Conservation (phyloP, 2,888 invertebrate species). For the Acronicta psi region DNA sequence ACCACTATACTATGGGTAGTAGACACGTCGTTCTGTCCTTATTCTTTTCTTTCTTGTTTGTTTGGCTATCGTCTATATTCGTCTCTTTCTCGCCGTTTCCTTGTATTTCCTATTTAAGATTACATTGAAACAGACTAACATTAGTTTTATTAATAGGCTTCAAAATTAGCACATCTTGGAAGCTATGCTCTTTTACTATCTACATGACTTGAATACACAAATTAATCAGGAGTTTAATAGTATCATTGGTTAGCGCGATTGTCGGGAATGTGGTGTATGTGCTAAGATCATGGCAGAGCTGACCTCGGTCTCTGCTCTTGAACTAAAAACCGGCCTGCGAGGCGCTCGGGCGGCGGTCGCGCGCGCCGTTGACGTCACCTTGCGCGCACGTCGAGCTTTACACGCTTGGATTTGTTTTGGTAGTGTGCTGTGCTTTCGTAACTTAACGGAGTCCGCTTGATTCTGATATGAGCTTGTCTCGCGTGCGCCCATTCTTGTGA, state of each 20-base stretch:
- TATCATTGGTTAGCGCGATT: constrained; percentile 25
- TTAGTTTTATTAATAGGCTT: too few relatives aligned
- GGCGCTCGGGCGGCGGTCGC: constrained; percentile 49
- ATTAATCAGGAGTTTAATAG: constrained; percentile 13
- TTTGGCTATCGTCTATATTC: not conserved
- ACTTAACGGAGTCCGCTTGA: constrained; percentile 20
- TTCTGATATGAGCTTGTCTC: not conserved
- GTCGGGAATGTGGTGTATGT: constrained; percentile 49
- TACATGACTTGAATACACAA: not conserved
- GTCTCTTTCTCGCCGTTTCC: not conserved
- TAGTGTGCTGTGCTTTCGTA: constrained; percentile 38
- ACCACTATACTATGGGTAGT: not conserved
- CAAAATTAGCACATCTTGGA: not conserved
- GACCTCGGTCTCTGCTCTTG: constrained; percentile 79
- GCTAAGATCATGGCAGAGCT: constrained; percentile 54
- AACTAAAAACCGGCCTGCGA: constrained; percentile 77
- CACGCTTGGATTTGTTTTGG: constrained; percentile 40
- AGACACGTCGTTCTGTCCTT: not conserved
- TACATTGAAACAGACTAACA: not conserved
- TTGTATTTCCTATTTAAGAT: not conserved
- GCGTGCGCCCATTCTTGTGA: not conserved
- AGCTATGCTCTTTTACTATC: constrained; percentile 1
- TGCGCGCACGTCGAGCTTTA: constrained; percentile 55
- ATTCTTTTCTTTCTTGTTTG: not conserved
- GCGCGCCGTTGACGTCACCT: constrained; percentile 66